phyloP scores from a whole-genome alignment of 2,888 invertebrate species.

The Saturnia pavonia region DNA sequence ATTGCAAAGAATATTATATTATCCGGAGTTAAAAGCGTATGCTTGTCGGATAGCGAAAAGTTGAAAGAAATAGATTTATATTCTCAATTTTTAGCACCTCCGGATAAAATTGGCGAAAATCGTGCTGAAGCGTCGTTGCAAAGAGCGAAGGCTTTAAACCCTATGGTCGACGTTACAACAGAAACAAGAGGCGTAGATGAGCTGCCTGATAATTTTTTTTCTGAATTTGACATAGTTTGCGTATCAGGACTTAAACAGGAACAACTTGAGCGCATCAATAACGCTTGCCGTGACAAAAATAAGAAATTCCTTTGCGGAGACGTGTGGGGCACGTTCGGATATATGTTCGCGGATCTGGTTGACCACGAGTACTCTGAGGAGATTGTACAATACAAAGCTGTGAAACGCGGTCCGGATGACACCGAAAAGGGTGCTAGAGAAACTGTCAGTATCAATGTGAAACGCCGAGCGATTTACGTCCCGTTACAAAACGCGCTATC shows the following conservation, averaged over 20 bases:
- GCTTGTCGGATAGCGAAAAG: conserved; percentile 89
- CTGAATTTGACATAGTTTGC: conserved; percentile 91
- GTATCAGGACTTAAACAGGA: conserved; percentile 88
- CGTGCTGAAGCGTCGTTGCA: conserved; percentile 91
- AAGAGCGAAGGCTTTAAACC: conserved; percentile 93
- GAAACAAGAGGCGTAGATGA: conserved; percentile 84
- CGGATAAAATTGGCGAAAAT: conserved; percentile 89
- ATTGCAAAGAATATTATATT: conserved; percentile 97
- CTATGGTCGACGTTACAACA: conserved; percentile 92
- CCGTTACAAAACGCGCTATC: conserved; percentile 86
- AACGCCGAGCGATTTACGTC: conserved; percentile 84
- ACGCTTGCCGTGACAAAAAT: conserved; percentile 86
- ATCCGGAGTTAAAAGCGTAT: conserved; percentile 94
- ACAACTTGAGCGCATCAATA: conserved; percentile 88
- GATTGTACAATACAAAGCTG: conserved; percentile 73
- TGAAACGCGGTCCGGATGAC: conserved; percentile 82
- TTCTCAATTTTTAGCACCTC: conserved; percentile 92
- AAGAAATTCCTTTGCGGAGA: conserved; percentile 95
- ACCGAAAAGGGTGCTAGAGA: conserved; percentile 73
- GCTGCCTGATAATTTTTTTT: conserved; percentile 87
- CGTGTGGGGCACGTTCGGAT: conserved; percentile 97
- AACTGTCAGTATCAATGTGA: conserved; percentile 83
- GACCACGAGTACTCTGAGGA: conserved; percentile 85
- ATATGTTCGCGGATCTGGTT: conserved; percentile 93
- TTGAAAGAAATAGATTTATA: conserved; percentile 87